A percentile compares a stretch with the other conserved stretches of the same genome.
phyloP scores from a whole-genome alignment of 2,797 vertebrate species.

The Scolopax bukidnonensis region DNA sequence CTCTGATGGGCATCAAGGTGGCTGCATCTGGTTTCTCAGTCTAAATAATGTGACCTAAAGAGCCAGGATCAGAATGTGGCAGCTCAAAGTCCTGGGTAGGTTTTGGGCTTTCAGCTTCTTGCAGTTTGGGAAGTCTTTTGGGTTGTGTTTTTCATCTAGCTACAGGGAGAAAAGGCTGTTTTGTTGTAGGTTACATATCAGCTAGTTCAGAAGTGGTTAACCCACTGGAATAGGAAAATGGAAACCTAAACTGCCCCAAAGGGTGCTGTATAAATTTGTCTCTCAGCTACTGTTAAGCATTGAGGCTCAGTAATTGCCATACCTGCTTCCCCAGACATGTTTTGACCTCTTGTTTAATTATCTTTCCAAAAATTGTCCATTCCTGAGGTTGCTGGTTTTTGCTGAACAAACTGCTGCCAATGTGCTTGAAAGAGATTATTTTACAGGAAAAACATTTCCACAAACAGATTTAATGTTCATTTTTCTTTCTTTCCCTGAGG shows the following conservation, averaged over 20 bases:
- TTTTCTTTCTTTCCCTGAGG: not conserved
- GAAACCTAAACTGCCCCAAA: not conserved
- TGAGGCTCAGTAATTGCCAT: not conserved
- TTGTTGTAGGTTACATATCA: not conserved
- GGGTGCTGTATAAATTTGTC: not conserved
- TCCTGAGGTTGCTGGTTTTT: not conserved
- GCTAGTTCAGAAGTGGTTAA: not conserved
- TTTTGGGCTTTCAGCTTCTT: not conserved
- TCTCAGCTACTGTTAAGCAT: not conserved
- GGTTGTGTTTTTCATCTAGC: not conserved
- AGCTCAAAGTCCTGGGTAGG: not conserved
- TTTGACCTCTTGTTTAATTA: constrained; percentile 43
- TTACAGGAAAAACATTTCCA: constrained; percentile 21
- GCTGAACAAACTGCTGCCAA: not conserved
- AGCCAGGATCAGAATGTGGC: not conserved
- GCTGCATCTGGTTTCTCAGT: not conserved
- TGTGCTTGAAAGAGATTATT: constrained; percentile 37
- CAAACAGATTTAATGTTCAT: constrained; percentile 16
- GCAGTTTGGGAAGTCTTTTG: not conserved
- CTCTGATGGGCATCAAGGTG: not conserved
- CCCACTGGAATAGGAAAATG: not conserved
- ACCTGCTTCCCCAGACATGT: not conserved
- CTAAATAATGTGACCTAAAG: not conserved
- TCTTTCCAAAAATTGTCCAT: not conserved
- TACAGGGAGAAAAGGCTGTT: not conserved